phyloP scores from a whole-genome alignment of 2,797 vertebrate species.

The Eulemur coronatus region DNA sequence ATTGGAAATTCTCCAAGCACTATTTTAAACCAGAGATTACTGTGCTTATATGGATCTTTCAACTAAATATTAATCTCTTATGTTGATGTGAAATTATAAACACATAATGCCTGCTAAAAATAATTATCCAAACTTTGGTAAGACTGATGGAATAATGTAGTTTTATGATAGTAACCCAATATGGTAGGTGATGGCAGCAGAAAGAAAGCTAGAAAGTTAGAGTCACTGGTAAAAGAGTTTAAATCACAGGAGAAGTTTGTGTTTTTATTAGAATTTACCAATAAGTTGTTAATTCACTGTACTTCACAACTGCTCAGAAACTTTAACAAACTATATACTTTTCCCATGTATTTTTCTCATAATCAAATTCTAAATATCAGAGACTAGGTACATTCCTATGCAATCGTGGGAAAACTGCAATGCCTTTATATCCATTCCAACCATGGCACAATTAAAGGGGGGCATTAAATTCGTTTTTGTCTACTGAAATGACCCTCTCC shows the following conservation, averaged over 20 bases:
- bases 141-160: neutral
- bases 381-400: neutral
- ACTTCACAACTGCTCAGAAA: neutral
- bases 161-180: slow-evolving; percentile 9
- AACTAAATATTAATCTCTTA: slow-evolving; percentile 13
- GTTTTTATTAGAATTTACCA: neutral
- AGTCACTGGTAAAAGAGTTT: neutral
- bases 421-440: neutral
- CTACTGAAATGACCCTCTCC: neutral
- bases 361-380: slow-evolving; percentile 13
- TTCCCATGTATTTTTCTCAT: neutral
- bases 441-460: neutral
- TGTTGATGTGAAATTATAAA: neutral
- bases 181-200: neutral
- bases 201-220: neutral
- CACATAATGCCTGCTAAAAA: slow-evolving; percentile 2
- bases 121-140: neutral
- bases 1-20: neutral
- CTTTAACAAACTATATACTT: neutral
- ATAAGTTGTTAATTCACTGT: slow-evolving; percentile 2
- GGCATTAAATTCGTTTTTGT: neutral
- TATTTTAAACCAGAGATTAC: neutral
- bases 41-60: neutral
- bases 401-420: neutral
- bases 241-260: slow-evolving; percentile 4